phyloP scores from a whole-genome alignment of 2,888 invertebrate genomes.

The Lypha dubia region DNA sequence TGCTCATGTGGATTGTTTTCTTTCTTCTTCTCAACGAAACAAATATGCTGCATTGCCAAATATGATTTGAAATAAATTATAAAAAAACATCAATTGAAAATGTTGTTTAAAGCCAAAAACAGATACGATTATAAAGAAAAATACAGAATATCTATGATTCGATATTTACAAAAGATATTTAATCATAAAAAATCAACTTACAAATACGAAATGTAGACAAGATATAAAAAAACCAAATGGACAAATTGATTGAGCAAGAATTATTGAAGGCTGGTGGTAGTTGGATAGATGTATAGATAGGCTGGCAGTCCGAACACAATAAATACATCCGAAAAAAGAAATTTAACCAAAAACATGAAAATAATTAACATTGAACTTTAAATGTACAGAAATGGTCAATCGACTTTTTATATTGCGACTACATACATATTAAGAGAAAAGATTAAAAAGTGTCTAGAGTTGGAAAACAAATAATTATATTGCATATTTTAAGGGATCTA shows the following conservation, averaged over 20 bases:
- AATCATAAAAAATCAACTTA: conserved; percentile 50
- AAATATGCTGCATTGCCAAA: conserved; percentile 50
- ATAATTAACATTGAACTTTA: conserved; percentile 47
- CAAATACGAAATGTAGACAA: conserved; percentile 22
- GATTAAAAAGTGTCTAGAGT: not conserved
- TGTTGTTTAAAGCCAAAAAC: conserved; percentile 59
- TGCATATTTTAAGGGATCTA: conserved; percentile 16
- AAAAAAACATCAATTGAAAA: conserved; percentile 49
- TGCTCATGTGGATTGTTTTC: conserved; percentile 23
- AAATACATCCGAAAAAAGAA: not conserved
- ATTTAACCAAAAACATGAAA: conserved; percentile 25
- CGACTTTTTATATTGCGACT: not conserved
- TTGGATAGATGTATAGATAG: not conserved
- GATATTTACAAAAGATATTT: conserved; percentile 33
- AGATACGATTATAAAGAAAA: conserved; percentile 54
- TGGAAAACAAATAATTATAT: not conserved
- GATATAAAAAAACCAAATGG: conserved; percentile 23
- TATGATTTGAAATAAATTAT: conserved; percentile 49
- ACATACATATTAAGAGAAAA: not conserved
- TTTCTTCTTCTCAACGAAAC: conserved; percentile 15
- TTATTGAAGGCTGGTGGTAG: conserved; percentile 32
- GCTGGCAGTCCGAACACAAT: not conserved
- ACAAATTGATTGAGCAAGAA: conserved; percentile 58
- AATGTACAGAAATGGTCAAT: not conserved
- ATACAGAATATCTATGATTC: conserved; percentile 34